Evolutionary conservation across 2,113 vertebrate species (phyloP).

Genomic region (Syrrhaptes paradoxus): DNA sequence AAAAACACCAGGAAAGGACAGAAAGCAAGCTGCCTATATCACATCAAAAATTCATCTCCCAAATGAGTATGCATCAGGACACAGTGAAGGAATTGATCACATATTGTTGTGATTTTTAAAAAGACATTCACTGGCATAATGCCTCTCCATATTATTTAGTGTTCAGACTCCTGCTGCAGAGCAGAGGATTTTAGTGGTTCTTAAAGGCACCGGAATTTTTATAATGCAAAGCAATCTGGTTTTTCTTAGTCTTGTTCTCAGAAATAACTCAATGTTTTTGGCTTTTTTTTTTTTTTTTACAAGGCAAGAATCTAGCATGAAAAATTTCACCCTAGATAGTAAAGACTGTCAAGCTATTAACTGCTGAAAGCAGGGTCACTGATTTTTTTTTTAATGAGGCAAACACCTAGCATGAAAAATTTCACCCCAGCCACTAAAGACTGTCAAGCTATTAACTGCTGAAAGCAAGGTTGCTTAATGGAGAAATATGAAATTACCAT

Average conservation of each 20-base stretch:
- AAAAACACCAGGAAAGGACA: not conserved
- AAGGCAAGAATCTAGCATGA: not conserved
- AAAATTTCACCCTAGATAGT: not conserved
- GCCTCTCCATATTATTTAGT: not conserved
- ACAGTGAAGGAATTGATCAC: not conserved
- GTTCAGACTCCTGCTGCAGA: not conserved
- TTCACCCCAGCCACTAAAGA: not conserved
- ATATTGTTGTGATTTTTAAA: not conserved
- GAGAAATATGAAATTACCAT: not conserved
- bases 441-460: not conserved
- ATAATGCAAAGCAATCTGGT: not conserved
- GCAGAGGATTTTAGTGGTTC: not conserved
- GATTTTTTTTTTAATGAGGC: not conserved
- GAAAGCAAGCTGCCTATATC: not conserved
- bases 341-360: not conserved
- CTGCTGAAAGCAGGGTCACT: not conserved
- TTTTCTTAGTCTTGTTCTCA: not conserved
- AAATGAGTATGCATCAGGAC: not conserved
- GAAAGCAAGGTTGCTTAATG: not conserved
- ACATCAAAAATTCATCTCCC: not conserved
- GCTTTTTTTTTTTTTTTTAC: not conserved
- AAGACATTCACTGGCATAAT: not conserved
- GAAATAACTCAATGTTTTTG: not conserved
- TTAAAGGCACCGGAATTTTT: not conserved
- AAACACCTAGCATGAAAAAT: not conserved